Evolutionary conservation across 2,888 invertebrate species (phyloP), one percentile per base, ranked within the genome.

Genomic region (Cephus sareptanus): DNA sequence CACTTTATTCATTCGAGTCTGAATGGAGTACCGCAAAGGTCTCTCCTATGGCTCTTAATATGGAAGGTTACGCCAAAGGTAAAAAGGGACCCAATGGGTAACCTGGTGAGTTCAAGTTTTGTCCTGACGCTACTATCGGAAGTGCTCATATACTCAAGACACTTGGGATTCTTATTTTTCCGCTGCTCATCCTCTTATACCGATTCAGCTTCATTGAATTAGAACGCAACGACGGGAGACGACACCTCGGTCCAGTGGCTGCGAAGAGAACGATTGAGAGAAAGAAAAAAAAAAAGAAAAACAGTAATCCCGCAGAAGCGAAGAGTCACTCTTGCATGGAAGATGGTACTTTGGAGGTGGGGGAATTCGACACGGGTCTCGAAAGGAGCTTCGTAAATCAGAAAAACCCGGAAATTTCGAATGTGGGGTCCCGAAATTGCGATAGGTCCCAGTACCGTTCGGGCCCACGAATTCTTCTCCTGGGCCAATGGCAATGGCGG

Each of bases 11-110:
- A 82, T 82, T 83, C 81, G 82, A 77, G 75, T 79, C 79, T 84
- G 79, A 86, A 87, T 85, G 84, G 84, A 87, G 84, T 85, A 85
- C 86, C 85, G 85, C 85, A 84, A 87, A 82, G 81, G 81, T 82
- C 81, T 80, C 31, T 76, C 69, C 69, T 31, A 13, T 69, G 15
- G 9, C 15, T 40, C 40, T 40, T 40, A 6, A 23, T 23, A 56
- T 56, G 56, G 56, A 15, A 56, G 56, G 56, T 56, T 56, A 56
- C 56, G 56, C 56, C 2, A 23, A 23, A 56, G 56, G 56, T 56
- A 56, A 56, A 56, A 56, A 56, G 23, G 56, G 56, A 23, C 23
- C 56, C 56, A 56, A 2, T 56, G 56, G 56, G 23, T 56, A 23
- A 56, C 23, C 56, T 23, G 15, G 56, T 15, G 9, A 56, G 56